These are phyloP conservation scores for Psammodynastes pulverulentus DNA, from an alignment of 2,113 vertebrate genomes.

Conservation along the genomic window DNA sequence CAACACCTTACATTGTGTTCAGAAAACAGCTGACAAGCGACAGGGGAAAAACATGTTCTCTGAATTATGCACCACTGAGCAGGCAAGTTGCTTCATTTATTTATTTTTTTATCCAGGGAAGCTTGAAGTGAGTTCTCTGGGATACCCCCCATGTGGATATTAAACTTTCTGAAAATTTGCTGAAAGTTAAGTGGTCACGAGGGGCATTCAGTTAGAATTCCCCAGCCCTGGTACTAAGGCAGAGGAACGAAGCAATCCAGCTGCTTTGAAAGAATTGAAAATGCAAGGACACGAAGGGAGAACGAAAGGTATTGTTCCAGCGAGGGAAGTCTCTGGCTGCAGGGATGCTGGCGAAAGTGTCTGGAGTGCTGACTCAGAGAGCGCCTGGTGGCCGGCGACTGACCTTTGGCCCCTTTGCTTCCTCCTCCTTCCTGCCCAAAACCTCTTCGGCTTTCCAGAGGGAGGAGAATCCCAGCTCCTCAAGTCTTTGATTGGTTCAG, in stretches of 20 bases:
- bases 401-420: conserved; percentile 14
- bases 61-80: not conserved
- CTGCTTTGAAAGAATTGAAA: not conserved
- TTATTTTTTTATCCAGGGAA: not conserved
- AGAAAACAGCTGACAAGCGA: not conserved
- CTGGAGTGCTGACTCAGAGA: not conserved
- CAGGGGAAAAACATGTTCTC: not conserved
- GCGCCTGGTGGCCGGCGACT: not conserved
- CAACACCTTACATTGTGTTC: not conserved
- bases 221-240: not conserved
- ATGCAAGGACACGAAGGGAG: not conserved
- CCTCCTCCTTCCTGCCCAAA: conserved; percentile 13
- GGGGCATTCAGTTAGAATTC: not conserved
- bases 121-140: not conserved
- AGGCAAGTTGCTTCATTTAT: not conserved
- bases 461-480: not conserved
- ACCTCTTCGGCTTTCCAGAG: not conserved
- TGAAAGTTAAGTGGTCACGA: not conserved
- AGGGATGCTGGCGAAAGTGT: not conserved
- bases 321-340: not conserved
- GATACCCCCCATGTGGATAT: not conserved
- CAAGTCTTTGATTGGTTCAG: not conserved
- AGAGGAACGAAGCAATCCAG: not conserved
- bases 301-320: not conserved
- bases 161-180: not conserved